Conservation (phyloP, 1,140 invertebrate species). For the Odontomachus brunneus region DNA sequence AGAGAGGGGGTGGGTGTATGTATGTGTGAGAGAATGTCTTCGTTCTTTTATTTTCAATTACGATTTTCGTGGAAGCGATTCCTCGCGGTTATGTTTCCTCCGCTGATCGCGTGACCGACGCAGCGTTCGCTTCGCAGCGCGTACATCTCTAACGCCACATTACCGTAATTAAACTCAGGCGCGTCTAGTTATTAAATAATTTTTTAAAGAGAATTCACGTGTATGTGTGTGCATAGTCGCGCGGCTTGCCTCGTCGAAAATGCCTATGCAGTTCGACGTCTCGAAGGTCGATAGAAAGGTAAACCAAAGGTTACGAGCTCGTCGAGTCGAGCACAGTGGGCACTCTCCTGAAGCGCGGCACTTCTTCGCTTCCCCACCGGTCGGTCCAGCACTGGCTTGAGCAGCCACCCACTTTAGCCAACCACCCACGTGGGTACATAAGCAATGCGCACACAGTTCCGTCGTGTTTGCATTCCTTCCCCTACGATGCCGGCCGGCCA, state of each 20-base stretch:
- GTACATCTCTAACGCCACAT: too few relatives aligned
- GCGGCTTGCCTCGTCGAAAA: slow-evolving; percentile 7
- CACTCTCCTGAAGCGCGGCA: slow-evolving; percentile 43
- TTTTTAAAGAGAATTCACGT: too few relatives aligned
- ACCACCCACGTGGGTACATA: slow-evolving; percentile 59
- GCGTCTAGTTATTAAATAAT: too few relatives aligned
- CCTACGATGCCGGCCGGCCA: slow-evolving; percentile 32
- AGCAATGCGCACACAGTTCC: slow-evolving; percentile 58
- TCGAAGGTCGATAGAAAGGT: slow-evolving; percentile 54
- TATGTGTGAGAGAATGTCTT: too few relatives aligned
- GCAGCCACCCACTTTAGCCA: slow-evolving; percentile 58
- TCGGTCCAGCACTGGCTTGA: slow-evolving; percentile 28
- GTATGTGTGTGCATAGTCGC: too few relatives aligned
- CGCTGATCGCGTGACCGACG: too few relatives aligned
- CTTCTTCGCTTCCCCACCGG: slow-evolving; percentile 19
- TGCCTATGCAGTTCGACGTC: slow-evolving; percentile 55
- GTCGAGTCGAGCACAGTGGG: slow-evolving; percentile 22
- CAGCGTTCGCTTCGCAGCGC: too few relatives aligned
- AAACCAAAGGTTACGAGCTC: slow-evolving; percentile 50
- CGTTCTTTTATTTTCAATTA: too few relatives aligned
- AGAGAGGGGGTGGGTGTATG: too few relatives aligned
- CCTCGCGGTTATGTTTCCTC: too few relatives aligned
- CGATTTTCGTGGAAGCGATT: too few relatives aligned
- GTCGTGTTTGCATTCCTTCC: slow-evolving; percentile 57
- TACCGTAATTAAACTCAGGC: too few relatives aligned